Evolutionary conservation across 2,888 invertebrate species (phyloP).

Genomic region (Arge pagana): DNA sequence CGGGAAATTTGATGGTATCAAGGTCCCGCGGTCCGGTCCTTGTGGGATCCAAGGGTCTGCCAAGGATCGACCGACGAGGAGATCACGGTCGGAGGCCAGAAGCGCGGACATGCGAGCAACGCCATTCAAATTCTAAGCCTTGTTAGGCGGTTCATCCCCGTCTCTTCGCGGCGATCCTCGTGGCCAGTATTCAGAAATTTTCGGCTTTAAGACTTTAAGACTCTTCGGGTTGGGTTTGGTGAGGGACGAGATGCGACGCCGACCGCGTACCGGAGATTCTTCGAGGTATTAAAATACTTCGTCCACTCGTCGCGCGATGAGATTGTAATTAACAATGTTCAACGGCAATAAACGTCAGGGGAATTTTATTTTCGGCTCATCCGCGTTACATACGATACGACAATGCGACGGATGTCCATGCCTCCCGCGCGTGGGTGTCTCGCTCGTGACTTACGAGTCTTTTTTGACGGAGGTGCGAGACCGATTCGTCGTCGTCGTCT

Average conservation of each 20-base stretch:
- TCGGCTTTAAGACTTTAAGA: conserved; percentile 14
- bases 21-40: conserved; percentile 11
- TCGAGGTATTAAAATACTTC: conserved; percentile 12
- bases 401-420: no score
- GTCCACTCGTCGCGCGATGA: background rate
- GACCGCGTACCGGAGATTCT: conserved; percentile 14
- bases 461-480: no score
- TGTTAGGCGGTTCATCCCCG: conserved; percentile 12
- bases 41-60: conserved; percentile 9
- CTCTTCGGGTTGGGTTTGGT: background rate
- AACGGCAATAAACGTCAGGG: no score
- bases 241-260: conserved; percentile 15
- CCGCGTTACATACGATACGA: no score
- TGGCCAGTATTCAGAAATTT: conserved; percentile 8
- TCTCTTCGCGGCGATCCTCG: conserved; percentile 5
- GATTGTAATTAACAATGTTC: conserved; percentile 8
- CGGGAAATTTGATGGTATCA: conserved; percentile 16
- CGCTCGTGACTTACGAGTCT: no score
- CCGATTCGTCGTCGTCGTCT: no score
- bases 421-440: no score
- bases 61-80: background rate
- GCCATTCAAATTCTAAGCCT: conserved; percentile 21
- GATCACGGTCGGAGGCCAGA: conserved; percentile 9
- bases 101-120: conserved; percentile 13
- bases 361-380: no score